These are phyloP conservation scores for Dascyllus trimaculatus DNA, from an alignment of 2,113 vertebrate genomes.

Conservation along the genomic window DNA sequence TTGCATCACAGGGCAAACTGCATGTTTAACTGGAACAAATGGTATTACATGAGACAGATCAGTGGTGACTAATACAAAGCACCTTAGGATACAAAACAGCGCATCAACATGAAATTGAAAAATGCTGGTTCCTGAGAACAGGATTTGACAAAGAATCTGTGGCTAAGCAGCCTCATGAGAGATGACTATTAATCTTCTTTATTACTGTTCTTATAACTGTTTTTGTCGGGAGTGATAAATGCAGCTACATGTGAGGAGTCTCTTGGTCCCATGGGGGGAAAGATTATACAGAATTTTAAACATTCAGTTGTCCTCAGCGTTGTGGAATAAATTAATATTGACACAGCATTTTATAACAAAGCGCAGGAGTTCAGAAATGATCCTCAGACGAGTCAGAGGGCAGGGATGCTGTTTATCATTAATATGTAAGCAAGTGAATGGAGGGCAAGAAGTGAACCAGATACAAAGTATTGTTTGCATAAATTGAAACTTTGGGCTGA, in stretches of 20 bases:
- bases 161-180: slow-evolving; percentile 24
- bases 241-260: background rate
- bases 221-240: slow-evolving; percentile 16
- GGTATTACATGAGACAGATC: slow-evolving; percentile 35
- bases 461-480: background rate
- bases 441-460: background rate
- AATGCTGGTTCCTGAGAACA: slow-evolving; percentile 26
- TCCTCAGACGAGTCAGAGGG: background rate
- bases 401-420: background rate
- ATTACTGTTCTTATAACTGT: slow-evolving; percentile 5
- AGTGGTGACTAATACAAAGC: slow-evolving; percentile 46
- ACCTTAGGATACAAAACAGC: slow-evolving; percentile 44
- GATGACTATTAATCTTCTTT: slow-evolving; percentile 28
- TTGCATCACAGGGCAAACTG: slow-evolving; percentile 36
- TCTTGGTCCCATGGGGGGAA: background rate
- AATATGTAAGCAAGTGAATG: background rate
- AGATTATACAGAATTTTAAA: background rate
- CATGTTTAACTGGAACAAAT: slow-evolving; percentile 50
- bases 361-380: background rate
- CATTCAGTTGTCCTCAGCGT: background rate
- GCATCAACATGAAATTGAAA: slow-evolving; percentile 20
- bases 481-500: background rate
- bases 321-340: slow-evolving; percentile 3
- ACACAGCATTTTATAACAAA: background rate
- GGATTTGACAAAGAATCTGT: slow-evolving; percentile 29